phyloP scores from a whole-genome alignment of 2,113 vertebrate species.

The Trogon surrucura region DNA sequence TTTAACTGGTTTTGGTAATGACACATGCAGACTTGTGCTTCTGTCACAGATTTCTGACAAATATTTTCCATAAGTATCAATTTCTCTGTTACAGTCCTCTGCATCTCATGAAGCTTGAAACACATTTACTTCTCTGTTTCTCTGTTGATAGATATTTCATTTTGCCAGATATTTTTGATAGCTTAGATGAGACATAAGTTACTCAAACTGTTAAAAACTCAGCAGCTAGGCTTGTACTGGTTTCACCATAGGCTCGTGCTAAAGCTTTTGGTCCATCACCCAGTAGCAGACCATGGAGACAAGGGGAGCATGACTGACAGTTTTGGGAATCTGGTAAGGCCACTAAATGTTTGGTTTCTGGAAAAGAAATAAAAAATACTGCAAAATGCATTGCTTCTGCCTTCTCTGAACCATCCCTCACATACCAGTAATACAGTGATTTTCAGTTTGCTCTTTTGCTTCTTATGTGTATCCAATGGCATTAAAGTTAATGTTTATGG shows the following conservation, averaged over 20 bases:
- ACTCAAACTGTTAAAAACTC: not conserved
- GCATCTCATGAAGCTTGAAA: not conserved
- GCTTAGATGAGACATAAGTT: not conserved
- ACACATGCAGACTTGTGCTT: not conserved
- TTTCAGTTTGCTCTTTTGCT: not conserved
- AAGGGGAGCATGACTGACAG: not conserved
- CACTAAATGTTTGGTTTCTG: not conserved
- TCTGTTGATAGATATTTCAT: not conserved
- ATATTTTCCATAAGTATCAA: not conserved
- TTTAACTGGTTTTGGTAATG: not conserved
- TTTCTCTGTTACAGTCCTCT: fast-evolving
- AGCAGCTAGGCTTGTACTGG: not conserved
- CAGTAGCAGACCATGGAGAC: not conserved
- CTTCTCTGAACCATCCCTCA: not conserved
- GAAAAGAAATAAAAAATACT: not conserved
- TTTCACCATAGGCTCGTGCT: not conserved
- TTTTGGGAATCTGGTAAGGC: not conserved
- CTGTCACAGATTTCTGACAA: not conserved
- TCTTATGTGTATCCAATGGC: not conserved
- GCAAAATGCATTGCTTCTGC: not conserved
- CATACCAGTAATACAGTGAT: not conserved
- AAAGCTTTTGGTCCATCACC: not conserved
- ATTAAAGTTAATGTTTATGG: not conserved
- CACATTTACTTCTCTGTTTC: not conserved
- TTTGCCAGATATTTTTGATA: not conserved